Evolutionary conservation across 2,113 vertebrate genomes (phyloP).

Genomic region (Ariopsis seemanni): DNA sequence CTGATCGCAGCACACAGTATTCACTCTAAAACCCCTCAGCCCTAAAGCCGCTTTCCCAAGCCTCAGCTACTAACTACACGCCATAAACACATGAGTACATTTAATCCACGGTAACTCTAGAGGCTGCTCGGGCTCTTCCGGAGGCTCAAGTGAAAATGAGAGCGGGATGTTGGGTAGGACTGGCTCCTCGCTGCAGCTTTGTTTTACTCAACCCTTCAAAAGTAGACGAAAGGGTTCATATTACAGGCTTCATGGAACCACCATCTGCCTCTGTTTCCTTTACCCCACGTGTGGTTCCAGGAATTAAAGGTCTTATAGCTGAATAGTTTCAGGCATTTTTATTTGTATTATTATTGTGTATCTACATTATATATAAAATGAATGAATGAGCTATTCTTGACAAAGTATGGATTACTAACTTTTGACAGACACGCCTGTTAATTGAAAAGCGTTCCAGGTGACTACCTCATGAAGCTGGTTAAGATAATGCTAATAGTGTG

Average conservation of each 20-base stretch:
- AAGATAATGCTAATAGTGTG: no score
- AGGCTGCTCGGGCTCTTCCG: constrained; percentile 16
- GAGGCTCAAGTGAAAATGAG: constrained; percentile 27
- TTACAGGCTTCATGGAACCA: constrained; percentile 7
- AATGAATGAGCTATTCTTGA: no score
- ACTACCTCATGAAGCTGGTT: no score
- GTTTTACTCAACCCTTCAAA: background rate
- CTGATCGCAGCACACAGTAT: constrained; percentile 27
- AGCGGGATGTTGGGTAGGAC: background rate
- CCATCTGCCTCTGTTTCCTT: background rate
- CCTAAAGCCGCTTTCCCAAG: rapidly evolving
- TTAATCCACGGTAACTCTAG: constrained; percentile 47
- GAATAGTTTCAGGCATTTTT: background rate
- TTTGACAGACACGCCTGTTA: no score
- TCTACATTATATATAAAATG: background rate
- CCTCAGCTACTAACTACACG: constrained; percentile 26
- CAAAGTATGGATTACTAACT: no score
- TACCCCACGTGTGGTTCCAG: background rate
- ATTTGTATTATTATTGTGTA: background rate
- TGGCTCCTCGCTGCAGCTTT: background rate
- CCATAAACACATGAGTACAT: constrained; percentile 46
- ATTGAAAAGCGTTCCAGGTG: no score
- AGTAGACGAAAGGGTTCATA: background rate
- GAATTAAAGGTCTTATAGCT: background rate
- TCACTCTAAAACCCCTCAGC: background rate